Conservation (phyloP, 2,797 vertebrate genomes). For the Hoplostethus mediterraneus region DNA sequence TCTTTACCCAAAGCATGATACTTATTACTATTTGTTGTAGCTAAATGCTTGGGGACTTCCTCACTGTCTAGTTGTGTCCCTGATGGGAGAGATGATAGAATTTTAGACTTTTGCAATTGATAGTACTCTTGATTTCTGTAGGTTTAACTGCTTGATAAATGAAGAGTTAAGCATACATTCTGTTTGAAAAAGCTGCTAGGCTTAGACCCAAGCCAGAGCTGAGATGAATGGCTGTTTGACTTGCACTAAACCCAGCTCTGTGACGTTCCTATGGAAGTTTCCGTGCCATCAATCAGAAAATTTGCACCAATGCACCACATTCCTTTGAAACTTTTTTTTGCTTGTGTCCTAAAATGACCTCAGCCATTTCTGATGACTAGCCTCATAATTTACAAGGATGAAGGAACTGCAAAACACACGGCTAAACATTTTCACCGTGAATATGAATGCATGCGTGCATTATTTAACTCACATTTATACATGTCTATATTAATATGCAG, state of each 20-base stretch:
- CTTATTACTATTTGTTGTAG: constrained; percentile 48
- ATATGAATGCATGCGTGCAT: too few species aligned
- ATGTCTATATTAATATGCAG: constrained; percentile 34
- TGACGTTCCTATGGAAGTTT: constrained; percentile 43
- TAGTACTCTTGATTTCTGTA: constrained; percentile 23
- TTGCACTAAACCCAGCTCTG: constrained; percentile 38
- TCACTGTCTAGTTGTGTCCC: constrained; percentile 35
- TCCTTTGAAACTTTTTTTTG: constrained; percentile 30
- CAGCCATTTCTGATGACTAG: background rate
- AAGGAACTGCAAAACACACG: constrained; percentile 1
- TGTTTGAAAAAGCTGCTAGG: constrained; percentile 37
- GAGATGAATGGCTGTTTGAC: constrained; percentile 54
- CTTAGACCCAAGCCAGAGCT: constrained; percentile 16
- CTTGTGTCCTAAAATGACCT: constrained; percentile 31
- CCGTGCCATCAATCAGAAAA: constrained; percentile 28
- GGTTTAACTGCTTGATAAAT: constrained; percentile 16
- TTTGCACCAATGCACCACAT: constrained; percentile 30
- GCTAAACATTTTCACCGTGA: too few species aligned
- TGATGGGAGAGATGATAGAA: constrained; percentile 29
- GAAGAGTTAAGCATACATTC: constrained; percentile 3
- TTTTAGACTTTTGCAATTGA: constrained; percentile 27
- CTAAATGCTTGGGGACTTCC: constrained; percentile 34
- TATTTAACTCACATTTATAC: background rate
- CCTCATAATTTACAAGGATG: too few species aligned
- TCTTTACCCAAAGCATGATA: constrained; percentile 37